Conservation (phyloP, 2,797 vertebrate genomes). For the Betta splendens region DNA sequence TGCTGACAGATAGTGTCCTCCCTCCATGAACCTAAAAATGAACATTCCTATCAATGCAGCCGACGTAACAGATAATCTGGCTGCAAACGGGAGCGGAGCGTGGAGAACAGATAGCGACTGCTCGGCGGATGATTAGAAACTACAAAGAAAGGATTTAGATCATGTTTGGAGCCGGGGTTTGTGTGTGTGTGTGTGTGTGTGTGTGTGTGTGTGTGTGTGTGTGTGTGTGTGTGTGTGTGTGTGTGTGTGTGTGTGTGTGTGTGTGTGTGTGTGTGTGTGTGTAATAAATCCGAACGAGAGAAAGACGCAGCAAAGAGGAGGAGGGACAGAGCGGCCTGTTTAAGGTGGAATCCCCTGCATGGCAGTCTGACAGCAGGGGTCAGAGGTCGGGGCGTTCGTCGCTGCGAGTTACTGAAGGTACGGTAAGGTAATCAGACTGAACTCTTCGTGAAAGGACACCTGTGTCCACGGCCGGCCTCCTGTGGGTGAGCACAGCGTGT, state of each 20-base stretch:
- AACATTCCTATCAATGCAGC: constrained; percentile 54
- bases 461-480: too few relatives aligned
- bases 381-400: constrained; percentile 53
- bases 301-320: constrained; percentile 6
- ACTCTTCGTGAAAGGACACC: constrained; percentile 6
- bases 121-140: constrained; percentile 59
- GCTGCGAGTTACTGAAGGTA: too few relatives aligned
- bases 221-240: constrained; percentile 15
- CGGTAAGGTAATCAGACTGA: too few relatives aligned
- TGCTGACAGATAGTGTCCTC: constrained; percentile 35
- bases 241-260: constrained; percentile 19
- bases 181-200: constrained; percentile 17
- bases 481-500: constrained; percentile 27
- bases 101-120: constrained; percentile 34
- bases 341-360: constrained; percentile 44
- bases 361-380: constrained; percentile 49
- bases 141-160: constrained; percentile 68
- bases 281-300: constrained; percentile 41
- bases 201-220: constrained; percentile 18
- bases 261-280: constrained; percentile 22
- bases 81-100: constrained; percentile 35
- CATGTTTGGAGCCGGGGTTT: constrained; percentile 36
- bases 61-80: constrained; percentile 51
- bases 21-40: constrained; percentile 51
- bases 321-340: constrained; percentile 3